These are phyloP conservation scores for Lasius fuliginosus DNA, from an alignment of 2,888 invertebrate genomes.

Conservation along the genomic window DNA sequence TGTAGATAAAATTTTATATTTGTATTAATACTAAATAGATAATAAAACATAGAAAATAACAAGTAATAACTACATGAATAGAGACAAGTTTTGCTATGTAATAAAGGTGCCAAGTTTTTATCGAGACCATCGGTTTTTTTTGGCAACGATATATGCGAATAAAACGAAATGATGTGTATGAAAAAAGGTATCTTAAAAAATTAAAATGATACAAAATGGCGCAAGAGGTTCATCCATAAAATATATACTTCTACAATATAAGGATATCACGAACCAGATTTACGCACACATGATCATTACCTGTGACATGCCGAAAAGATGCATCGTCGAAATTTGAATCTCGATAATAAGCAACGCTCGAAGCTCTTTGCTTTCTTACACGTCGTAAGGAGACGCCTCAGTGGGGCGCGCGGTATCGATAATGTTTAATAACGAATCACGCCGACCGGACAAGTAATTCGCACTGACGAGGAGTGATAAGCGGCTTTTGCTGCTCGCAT, in stretches of 20 bases:
- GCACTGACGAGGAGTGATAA: slow-evolving; percentile 55
- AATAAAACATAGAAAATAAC: neutral
- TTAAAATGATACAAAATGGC: neutral
- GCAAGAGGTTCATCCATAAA: neutral
- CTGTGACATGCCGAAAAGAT: neutral
- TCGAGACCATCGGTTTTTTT: neutral
- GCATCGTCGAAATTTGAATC: slow-evolving; percentile 20
- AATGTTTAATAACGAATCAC: slow-evolving; percentile 56
- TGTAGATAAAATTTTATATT: neutral
- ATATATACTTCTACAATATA: slow-evolving; percentile 7
- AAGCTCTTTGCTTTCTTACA: slow-evolving; percentile 9
- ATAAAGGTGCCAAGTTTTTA: neutral
- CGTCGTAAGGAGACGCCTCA: slow-evolving; percentile 13
- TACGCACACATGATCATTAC: slow-evolving; percentile 14
- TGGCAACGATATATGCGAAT: neutral
- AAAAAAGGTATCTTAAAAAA: neutral
- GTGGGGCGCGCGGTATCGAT: slow-evolving; percentile 45
- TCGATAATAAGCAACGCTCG: slow-evolving; percentile 37
- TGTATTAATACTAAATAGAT: neutral
- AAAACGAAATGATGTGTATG: neutral
- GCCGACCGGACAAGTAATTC: slow-evolving; percentile 52
- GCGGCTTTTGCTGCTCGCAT: slow-evolving; percentile 53
- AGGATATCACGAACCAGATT: slow-evolving; percentile 19
- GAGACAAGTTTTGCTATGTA: neutral
- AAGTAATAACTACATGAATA: neutral